Percentiles rank a stretch among this genome's conserved stretches.
Conservation (phyloP, 2,888 invertebrate species). For the Onchidella celtica region DNA sequence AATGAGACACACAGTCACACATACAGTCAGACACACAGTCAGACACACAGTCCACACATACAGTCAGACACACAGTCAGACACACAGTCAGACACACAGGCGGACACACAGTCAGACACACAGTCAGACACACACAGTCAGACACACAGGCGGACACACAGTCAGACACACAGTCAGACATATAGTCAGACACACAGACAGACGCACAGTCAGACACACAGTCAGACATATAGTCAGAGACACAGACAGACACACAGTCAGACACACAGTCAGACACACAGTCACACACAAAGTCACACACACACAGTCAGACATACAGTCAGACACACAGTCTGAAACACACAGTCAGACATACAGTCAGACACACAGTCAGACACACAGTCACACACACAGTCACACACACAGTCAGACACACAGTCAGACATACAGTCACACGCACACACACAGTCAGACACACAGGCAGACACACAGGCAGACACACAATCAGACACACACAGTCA, state of each 20-base stretch:
- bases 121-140: background rate
- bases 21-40: constrained; percentile 11
- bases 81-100: background rate
- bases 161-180: background rate
- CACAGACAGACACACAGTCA: background rate
- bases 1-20: background rate
- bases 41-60: background rate
- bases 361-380: background rate
- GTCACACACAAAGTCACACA: background rate
- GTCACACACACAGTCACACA: background rate
- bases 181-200: background rate
- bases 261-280: background rate
- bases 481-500: too few species aligned
- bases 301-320: background rate
- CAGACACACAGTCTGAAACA: background rate
- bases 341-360: background rate
- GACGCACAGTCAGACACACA: background rate
- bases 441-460: too few species aligned
- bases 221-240: background rate
- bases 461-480: too few species aligned
- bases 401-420: background rate
- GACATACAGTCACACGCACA: background rate
- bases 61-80: background rate
- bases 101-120: constrained; percentile 1
- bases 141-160: background rate